These are phyloP conservation scores for Mythimna lalbum DNA, from an alignment of 2,888 invertebrate genomes.

Conservation along the genomic window DNA sequence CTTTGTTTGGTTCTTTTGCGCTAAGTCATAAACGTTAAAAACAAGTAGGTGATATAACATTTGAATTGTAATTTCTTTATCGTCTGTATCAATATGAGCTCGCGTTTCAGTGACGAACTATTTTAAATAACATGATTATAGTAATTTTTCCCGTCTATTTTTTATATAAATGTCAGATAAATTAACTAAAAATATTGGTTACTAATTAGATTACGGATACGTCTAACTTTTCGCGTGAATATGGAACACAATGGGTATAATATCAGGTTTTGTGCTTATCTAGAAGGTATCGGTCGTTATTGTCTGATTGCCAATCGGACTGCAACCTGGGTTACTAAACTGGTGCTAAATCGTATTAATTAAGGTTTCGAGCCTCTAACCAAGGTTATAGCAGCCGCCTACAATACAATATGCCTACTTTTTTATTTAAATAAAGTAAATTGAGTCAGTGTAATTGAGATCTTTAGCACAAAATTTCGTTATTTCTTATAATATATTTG, in stretches of 20 bases:
- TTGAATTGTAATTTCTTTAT: conserved; percentile 29
- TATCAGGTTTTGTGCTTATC: conserved; percentile 15
- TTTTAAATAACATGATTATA: conserved; percentile 2
- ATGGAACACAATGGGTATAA: not conserved
- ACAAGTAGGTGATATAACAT: conserved; percentile 11
- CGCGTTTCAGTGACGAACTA: conserved; percentile 38
- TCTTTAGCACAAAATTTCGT: not conserved
- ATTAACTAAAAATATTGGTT: not conserved
- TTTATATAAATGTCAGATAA: not conserved
- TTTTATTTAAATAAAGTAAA: conserved; percentile 4
- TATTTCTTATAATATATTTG: no score
- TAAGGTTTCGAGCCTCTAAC: conserved; percentile 29
- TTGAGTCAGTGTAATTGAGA: conserved; percentile 7
- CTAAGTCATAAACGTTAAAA: conserved; percentile 19
- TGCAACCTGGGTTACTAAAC: conserved; percentile 39
- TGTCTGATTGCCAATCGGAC: conserved; percentile 33
- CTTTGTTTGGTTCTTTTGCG: conserved; percentile 42
- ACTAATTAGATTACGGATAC: not conserved
- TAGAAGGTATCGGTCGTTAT: conserved; percentile 14
- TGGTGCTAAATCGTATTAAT: conserved; percentile 38
- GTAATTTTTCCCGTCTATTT: conserved; percentile 1
- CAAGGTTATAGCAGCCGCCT: conserved; percentile 45
- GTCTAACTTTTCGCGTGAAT: not conserved
- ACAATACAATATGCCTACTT: conserved; percentile 11
- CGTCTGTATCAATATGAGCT: conserved; percentile 23